Evolutionary conservation across 2,113 vertebrate genomes (phyloP).

Genomic region (Pangasianodon hypophthalmus): DNA sequence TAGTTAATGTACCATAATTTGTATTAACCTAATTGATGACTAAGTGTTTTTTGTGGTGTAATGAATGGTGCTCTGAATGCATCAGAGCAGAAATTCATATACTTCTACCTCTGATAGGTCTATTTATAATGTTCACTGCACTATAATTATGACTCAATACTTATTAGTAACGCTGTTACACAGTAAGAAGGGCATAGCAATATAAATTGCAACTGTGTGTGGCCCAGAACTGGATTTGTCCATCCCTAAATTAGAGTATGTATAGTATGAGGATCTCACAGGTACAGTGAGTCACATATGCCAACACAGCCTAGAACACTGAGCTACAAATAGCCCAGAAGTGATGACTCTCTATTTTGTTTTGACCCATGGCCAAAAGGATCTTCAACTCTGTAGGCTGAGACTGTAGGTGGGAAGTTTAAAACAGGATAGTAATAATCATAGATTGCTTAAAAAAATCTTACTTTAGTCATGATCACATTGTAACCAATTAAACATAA

Average conservation of each 20-base stretch:
- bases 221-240: background rate
- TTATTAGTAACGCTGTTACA: background rate
- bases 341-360: background rate
- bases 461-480: background rate
- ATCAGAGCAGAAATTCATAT: background rate
- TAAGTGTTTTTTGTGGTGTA: background rate
- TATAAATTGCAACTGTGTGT: background rate
- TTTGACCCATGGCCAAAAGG: background rate
- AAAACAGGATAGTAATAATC: background rate
- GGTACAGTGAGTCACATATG: background rate
- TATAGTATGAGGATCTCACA: background rate
- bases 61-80: background rate
- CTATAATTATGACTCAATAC: background rate
- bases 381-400: background rate
- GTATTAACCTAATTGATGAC: slow-evolving; percentile 18
- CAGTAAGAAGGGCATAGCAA: background rate
- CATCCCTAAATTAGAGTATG: background rate
- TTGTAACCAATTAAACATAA: background rate
- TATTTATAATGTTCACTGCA: background rate
- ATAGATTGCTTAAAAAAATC: background rate
- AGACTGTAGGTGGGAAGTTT: background rate
- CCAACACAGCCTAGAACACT: background rate
- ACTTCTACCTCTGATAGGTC: background rate
- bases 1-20: background rate
- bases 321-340: background rate